Evolutionary conservation across 2,113 vertebrate species (phyloP).

Genomic region (Chlorodrepanis virens): DNA sequence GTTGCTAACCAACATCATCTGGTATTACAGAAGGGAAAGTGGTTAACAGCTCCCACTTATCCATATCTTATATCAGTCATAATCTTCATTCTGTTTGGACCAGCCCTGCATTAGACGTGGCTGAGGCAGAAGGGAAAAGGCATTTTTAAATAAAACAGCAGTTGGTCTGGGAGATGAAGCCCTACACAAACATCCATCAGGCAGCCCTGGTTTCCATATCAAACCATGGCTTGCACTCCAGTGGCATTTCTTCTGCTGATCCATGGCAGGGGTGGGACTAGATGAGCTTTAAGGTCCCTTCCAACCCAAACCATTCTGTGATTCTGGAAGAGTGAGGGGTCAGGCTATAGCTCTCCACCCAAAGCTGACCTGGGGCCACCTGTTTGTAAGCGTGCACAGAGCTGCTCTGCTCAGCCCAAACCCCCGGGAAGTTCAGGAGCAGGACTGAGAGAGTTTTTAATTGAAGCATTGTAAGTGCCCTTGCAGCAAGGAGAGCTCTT

Average conservation of each 20-base stretch:
- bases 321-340: not conserved
- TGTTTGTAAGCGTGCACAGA: not conserved
- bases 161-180: not conserved
- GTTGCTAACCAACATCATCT: slow-evolving; percentile 57
- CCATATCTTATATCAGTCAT: not conserved
- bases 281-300: not conserved
- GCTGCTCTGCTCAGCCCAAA: not conserved
- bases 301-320: not conserved
- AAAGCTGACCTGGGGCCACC: not conserved
- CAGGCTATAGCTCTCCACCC: not conserved
- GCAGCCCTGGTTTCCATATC: not conserved
- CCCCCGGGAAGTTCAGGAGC: not conserved
- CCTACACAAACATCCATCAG: not conserved
- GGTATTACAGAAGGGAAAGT: slow-evolving; percentile 22
- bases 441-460: not conserved
- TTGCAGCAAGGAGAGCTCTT: not conserved
- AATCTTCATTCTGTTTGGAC: not conserved
- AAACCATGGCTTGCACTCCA: not conserved
- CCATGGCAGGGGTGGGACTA: not conserved
- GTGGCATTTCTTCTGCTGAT: not conserved
- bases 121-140: not conserved
- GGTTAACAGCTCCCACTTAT: slow-evolving; percentile 21
- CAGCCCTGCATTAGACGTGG: not conserved
- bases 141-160: not conserved
- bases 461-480: not conserved